Base-by-base conservation (phyloP, 1,140 invertebrate species). In the Bombus polaris region DNA sequence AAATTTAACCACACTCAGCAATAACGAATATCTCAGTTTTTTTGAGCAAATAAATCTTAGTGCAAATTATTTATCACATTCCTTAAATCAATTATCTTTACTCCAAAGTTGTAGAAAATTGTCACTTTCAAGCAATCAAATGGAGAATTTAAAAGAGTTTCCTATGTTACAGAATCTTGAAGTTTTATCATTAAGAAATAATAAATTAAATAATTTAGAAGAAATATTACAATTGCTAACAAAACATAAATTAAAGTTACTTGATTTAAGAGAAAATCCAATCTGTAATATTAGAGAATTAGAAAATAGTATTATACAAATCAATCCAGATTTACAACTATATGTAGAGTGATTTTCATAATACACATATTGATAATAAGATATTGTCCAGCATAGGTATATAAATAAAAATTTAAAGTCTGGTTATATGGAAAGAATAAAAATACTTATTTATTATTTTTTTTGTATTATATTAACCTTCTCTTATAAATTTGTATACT, bases 11-110 rank as follows among this genome's bases (percentile, higher is more conserved):
- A 93, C 93, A 39, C 88, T 96, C 62, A 95, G 94, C 65, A 95
- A 96, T 90, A 93, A 93, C 42, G 95, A 96, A 76, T 96, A 96
- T 91, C 93, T 96, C 2, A 89, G 93, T 83, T 94, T 95, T 18
- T 94, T 94, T 12, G 92, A 95, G 74, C 89, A 94, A 85, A 83
- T 96, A 18, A 90, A 95, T 81, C 89, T 96, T 28, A 85, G 86
- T 88, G 80, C 86, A 79, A 94, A 95, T 88, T 39, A 86, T 80
- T 85, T 95, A 85, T 83, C 79, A 81, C 91, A 92, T 84, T 94
- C 93, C 1, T 82, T 95, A n/a, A 86, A 94, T 91, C 90, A 93
- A 39, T 81, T 96, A 4, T 90, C 88, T n/a, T 76, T 79, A 28
- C 82, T 96, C n/a, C 93, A 95, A 86, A 87, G 93, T 59, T 95